phyloP scores from a whole-genome alignment of 2,888 invertebrate species.

The Ormyrus thymus region DNA sequence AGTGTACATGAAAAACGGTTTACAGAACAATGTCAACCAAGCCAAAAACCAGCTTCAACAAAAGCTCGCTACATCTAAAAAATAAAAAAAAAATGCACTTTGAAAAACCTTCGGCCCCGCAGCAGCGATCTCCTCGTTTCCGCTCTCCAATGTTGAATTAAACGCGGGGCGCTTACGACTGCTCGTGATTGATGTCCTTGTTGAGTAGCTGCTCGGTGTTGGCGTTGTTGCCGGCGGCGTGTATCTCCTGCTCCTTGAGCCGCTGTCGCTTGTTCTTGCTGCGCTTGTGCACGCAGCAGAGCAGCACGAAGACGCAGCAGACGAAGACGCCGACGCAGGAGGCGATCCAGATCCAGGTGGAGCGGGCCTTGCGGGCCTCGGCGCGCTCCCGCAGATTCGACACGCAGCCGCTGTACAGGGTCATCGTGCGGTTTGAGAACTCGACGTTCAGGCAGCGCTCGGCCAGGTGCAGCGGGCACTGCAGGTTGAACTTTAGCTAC shows the following conservation, averaged over 20 bases:
- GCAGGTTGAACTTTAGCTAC: slow-evolving; percentile 38
- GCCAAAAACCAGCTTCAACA: too few species aligned
- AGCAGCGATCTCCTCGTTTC: not conserved
- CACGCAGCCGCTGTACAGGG: slow-evolving; percentile 61
- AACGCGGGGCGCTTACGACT: slow-evolving; percentile 34
- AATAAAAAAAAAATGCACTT: not conserved
- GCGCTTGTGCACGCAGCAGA: slow-evolving; percentile 69
- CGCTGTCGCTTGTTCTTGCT: slow-evolving; percentile 65
- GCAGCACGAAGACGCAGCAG: slow-evolving; percentile 60
- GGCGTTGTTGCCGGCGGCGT: slow-evolving; percentile 63
- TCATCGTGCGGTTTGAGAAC: slow-evolving; percentile 62
- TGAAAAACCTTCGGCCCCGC: not conserved
- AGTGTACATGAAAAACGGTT: too few species aligned
- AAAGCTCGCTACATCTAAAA: too few species aligned
- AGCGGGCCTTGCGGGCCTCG: slow-evolving; percentile 64
- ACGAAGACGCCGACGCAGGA: slow-evolving; percentile 64
- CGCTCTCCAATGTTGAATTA: too few species aligned
- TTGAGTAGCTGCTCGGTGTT: slow-evolving; percentile 67
- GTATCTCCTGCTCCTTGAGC: slow-evolving; percentile 65
- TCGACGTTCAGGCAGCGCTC: slow-evolving; percentile 37
- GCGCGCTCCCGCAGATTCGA: slow-evolving; percentile 40
- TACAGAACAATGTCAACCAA: too few species aligned
- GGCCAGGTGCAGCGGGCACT: slow-evolving; percentile 51
- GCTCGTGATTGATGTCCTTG: slow-evolving; percentile 40
- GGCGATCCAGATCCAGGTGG: slow-evolving; percentile 68